Base-by-base conservation (phyloP, 2,797 vertebrate species). In the Brachymystax lenok region DNA sequence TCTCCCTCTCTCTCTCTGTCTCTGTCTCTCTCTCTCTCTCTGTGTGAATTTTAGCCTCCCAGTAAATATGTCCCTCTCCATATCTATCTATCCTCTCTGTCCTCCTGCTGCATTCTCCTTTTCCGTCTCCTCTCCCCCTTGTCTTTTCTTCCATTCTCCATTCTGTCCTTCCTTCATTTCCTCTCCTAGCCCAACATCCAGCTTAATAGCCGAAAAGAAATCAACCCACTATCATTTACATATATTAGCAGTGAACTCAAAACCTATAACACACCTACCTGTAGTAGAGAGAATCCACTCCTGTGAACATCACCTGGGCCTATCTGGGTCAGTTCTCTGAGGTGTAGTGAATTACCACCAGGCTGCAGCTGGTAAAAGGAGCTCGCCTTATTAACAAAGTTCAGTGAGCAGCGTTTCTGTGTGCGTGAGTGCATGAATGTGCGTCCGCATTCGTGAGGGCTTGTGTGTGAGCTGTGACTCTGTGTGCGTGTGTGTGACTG, bases 351-450 rank as follows among this genome's bases (percentile, higher is more conserved):
- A 84, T 70, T 78, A 73, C 74, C 78, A 73, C 76, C 78, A 74
- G 71, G 71, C 78, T 81, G 69, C 69, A 79, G 74, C 74, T 77
- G 82, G 82, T 50, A 76, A 80, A 80, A 77, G 2, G 6, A 69
- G 56, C 17, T 66, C n/a, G 27, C 33, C 81, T 83, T 76, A 83
- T 84, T 85, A 83, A 81, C 73, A 70, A 70, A 84, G 74, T 79
- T 80, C 64, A 82, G 63, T 76, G 70, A 80, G 73, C 73, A 40
- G 8, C 27, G 66, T 83, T 71, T 71, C 77, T 74, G 82, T 71
- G 78, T 54, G 74, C 64, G 52, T 40, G 40, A 8, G 40, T 46
- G 40, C 8, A 12, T 46, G 40, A 46, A 2, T 46, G 40, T 46
- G 40, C 35, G 56, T 74, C 17, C 17, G 14, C 46, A 24, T 74